phyloP scores from a whole-genome alignment of 2,113 vertebrate genomes.

The Calonectris borealis region DNA sequence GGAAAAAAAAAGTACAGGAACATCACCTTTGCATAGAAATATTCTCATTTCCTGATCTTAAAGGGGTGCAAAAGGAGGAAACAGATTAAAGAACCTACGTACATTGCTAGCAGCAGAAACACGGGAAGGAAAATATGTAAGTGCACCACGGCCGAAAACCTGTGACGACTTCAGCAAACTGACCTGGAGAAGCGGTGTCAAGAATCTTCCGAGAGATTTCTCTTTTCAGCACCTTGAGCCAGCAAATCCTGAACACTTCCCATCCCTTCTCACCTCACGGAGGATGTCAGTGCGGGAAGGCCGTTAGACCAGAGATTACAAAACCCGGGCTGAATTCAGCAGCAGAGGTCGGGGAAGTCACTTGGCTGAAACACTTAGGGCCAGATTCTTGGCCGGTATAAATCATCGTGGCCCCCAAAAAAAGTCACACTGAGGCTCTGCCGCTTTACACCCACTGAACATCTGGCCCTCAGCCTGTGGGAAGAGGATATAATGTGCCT shows the following conservation, averaged over 20 bases:
- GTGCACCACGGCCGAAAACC: not conserved
- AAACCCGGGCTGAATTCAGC: not conserved
- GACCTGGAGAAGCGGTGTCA: not conserved
- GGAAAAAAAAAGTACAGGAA: not conserved
- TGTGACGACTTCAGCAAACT: not conserved
- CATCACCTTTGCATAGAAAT: not conserved
- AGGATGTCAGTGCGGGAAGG: accelerated
- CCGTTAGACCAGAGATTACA: not conserved
- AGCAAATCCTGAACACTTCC: not conserved
- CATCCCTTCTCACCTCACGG: not conserved
- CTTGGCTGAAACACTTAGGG: not conserved
- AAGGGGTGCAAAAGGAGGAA: not conserved
- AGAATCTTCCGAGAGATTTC: not conserved
- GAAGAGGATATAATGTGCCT: slow-evolving; percentile 34
- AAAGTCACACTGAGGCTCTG: not conserved
- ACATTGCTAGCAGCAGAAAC: not conserved
- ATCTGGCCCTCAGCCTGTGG: slow-evolving; percentile 43
- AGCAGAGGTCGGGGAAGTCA: not conserved
- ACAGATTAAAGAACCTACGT: not conserved
- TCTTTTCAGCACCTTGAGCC: not conserved
- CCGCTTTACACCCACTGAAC: slow-evolving; percentile 18
- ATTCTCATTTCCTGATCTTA: not conserved
- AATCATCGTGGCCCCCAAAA: not conserved
- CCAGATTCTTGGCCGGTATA: not conserved
- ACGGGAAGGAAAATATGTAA: not conserved